A percentile compares a stretch with the other conserved stretches of the same genome.
These are phyloP conservation scores for Dinocampus coccinellae DNA, from an alignment of 2,888 invertebrate species.

Conservation along the genomic window DNA sequence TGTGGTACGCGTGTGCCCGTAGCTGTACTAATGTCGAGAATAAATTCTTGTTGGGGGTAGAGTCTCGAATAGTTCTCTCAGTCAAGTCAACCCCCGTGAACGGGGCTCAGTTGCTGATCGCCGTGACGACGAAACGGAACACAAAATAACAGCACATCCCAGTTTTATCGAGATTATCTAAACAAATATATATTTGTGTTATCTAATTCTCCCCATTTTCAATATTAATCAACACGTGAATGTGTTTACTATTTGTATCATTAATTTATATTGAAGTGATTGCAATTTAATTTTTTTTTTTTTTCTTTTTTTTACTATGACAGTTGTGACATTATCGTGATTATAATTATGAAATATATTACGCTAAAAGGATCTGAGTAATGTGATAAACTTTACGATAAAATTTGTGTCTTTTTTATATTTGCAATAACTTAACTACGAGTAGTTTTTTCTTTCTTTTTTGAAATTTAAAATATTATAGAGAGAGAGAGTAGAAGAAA, in stretches of 20 bases:
- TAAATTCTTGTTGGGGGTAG: conserved; percentile 32
- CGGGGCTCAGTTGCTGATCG: conserved; percentile 66
- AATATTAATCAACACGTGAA: no score
- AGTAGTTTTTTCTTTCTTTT: no score
- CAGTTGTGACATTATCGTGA: not conserved
- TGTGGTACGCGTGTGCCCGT: conserved; percentile 3
- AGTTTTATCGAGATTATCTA: not conserved
- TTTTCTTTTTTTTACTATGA: no score
- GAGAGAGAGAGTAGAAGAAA: not conserved
- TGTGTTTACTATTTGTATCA: not conserved
- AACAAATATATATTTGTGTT: not conserved
- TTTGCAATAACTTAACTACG: no score
- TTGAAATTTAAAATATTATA: no score
- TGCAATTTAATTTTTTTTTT: no score
- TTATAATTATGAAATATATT: not conserved
- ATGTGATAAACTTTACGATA: not conserved
- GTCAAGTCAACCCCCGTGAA: conserved; percentile 49
- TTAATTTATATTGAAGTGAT: no score
- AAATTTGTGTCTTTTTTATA: not conserved
- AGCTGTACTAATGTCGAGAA: conserved; percentile 5
- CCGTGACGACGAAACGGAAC: conserved; percentile 66
- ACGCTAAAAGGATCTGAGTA: not conserved
- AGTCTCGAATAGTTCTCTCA: conserved; percentile 9
- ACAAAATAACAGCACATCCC: conserved; percentile 41
- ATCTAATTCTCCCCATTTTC: not conserved